Evolutionary conservation across 1,140 invertebrate genomes (phyloP), one percentile per base, ranked within the genome.

Genomic region (Glomeris maerens): DNA sequence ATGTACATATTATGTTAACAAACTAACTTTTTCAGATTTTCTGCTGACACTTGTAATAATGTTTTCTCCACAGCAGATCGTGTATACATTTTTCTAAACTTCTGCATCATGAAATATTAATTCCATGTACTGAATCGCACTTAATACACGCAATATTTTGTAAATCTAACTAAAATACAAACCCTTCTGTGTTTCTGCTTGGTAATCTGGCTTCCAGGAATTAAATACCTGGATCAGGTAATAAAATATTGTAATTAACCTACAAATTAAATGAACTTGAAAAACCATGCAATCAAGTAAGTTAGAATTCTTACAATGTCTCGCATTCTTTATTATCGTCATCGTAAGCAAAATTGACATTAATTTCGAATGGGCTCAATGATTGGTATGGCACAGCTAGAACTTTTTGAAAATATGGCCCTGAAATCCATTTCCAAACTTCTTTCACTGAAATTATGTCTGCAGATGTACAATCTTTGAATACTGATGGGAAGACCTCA

Each of bases 381-480:
- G 64, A 61, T 47, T 72, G 66, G 36, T 69, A 68, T 44, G 57
- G 57, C 47, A 71, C 74, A 1, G 62, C 64, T 22, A 73, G 61
- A 27, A 57, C 48, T 21, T 64, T 45, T 44, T 69, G 66, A 47
- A 78, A 60, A 49, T 65, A 50, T 13, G 69, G 62, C 45, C 72
- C 65, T 57, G 67, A 58, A 45, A 73, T 63, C 64, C 71, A 74
- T 62, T 80, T 81, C 77, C 78, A 81, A 41, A 74, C 67, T 56
- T 80, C 78, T 64, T 81, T 82, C 1, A 80, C 55, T 2, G 67
- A 62, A 22, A 65, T 58, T 62, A 64, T 67, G 56, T 61, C 68
- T 52, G 55, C 62, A 38, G 55, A 10, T 41, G 22, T 21, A 5
- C 5, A 13, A 61, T 45, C 7, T n/a, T 49, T 7, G 21, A 23